Conservation (phyloP, 2,888 invertebrate genomes). For the Trichopoda pennipes region DNA sequence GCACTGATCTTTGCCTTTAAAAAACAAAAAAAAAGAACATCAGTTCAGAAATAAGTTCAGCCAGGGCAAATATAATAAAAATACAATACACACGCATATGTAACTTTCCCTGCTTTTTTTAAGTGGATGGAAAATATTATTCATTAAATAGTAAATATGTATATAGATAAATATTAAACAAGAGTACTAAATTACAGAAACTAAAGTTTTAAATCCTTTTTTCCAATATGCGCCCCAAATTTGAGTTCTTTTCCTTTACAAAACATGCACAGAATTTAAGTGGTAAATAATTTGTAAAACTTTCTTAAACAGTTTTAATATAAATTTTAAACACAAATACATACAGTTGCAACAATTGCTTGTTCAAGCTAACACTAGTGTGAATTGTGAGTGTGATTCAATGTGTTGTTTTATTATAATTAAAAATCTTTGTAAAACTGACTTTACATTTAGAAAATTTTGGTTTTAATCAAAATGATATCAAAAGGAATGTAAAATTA, state of each 20-base stretch:
- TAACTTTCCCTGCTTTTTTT: too few relatives aligned
- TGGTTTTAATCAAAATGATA: too few relatives aligned
- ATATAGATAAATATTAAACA: constrained; percentile 40
- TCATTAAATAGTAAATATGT: neutral
- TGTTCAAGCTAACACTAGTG: constrained; percentile 19
- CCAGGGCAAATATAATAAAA: too few relatives aligned
- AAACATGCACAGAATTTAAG: constrained; percentile 40
- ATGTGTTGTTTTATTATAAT: neutral
- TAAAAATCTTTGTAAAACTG: too few relatives aligned
- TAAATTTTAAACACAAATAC: constrained; percentile 24
- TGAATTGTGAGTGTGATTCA: neutral
- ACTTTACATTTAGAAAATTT: too few relatives aligned
- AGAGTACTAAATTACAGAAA: constrained; percentile 15
- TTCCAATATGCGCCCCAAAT: constrained; percentile 7
- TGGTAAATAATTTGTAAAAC: constrained; percentile 27
- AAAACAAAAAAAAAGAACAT: too few relatives aligned
- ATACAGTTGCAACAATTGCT: constrained; percentile 17
- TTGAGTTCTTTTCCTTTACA: neutral
- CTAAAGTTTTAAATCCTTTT: constrained; percentile 11
- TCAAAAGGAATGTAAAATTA: too few relatives aligned
- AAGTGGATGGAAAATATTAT: neutral
- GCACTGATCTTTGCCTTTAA: too few relatives aligned
- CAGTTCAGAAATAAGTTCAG: too few relatives aligned
- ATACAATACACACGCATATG: too few relatives aligned
- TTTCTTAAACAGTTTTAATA: constrained; percentile 5